Conservation (phyloP, 2,113 vertebrate genomes). For the Cinclus cinclus region DNA sequence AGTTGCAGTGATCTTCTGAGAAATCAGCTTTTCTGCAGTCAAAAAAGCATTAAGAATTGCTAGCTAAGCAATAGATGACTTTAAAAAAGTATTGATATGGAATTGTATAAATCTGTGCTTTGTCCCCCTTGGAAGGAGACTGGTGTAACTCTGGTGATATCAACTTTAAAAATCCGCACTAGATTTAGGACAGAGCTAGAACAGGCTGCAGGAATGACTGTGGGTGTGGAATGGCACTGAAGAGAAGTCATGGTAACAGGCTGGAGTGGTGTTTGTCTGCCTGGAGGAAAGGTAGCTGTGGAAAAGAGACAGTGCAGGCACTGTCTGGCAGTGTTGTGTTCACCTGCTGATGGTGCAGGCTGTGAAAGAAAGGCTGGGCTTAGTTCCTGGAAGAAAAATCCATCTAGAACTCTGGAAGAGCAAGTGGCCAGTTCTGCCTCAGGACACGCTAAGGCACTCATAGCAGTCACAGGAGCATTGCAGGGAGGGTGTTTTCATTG, state of each 20-base stretch:
- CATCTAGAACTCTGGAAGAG: not conserved
- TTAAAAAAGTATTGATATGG: fast-evolving
- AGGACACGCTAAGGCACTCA: fast-evolving
- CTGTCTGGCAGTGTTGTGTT: not conserved
- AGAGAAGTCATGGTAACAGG: not conserved
- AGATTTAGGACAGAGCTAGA: not conserved
- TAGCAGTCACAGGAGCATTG: not conserved
- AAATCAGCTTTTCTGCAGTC: not conserved
- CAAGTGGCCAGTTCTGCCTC: not conserved
- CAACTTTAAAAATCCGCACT: not conserved
- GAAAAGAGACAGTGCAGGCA: not conserved
- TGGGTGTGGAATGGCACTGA: not conserved
- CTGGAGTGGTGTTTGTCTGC: not conserved
- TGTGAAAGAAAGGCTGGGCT: not conserved
- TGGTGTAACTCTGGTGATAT: not conserved
- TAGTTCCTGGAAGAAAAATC: not conserved
- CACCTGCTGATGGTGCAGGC: not conserved
- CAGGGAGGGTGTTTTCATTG: not conserved
- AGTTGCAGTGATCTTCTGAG: not conserved
- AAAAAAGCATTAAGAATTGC: not conserved
- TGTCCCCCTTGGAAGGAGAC: not conserved
- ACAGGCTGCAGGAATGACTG: not conserved
- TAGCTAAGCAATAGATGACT: not conserved
- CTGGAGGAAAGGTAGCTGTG: not conserved
- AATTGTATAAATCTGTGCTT: not conserved